phyloP scores from a whole-genome alignment of 2,888 invertebrate species.

The Acholoe squamosa region DNA sequence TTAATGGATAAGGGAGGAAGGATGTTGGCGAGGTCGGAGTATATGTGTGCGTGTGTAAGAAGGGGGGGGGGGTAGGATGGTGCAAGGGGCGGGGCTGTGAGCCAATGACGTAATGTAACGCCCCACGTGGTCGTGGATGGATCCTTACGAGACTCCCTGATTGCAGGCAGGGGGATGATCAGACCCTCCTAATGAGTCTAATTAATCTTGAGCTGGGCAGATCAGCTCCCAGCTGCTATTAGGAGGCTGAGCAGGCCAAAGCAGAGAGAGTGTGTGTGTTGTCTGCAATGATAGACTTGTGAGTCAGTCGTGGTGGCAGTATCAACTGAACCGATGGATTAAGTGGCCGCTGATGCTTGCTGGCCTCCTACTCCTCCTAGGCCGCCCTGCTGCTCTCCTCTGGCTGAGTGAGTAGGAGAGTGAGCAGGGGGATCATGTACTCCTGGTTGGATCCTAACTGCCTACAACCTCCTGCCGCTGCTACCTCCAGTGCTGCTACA shows the following conservation, averaged over 20 bases:
- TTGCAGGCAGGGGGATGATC: background rate
- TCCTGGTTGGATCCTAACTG: background rate
- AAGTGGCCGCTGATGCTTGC: background rate
- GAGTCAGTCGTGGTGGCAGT: background rate
- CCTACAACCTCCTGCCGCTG: background rate
- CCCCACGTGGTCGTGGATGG: background rate
- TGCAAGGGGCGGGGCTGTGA: background rate
- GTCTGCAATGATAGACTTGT: background rate
- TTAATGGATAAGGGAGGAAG: background rate
- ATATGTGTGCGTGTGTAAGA: no score
- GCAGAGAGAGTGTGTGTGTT: background rate
- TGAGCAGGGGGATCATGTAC: background rate
- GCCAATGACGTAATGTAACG: background rate
- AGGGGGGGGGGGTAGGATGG: background rate
- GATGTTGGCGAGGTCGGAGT: background rate
- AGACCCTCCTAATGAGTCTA: background rate
- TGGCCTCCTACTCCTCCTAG: no score
- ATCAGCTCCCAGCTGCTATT: background rate
- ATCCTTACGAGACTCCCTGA: background rate
- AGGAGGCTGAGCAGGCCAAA: background rate
- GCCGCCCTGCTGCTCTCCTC: no score
- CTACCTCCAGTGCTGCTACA: conserved; percentile 4
- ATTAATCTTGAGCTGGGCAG: background rate
- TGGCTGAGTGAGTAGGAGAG: background rate
- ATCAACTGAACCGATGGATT: conserved; percentile 26